A percentile compares a stretch with the other conserved stretches of the same genome.
Evolutionary conservation across 2,797 vertebrate genomes (phyloP).

Genomic region (Halcyon chelicuti): DNA sequence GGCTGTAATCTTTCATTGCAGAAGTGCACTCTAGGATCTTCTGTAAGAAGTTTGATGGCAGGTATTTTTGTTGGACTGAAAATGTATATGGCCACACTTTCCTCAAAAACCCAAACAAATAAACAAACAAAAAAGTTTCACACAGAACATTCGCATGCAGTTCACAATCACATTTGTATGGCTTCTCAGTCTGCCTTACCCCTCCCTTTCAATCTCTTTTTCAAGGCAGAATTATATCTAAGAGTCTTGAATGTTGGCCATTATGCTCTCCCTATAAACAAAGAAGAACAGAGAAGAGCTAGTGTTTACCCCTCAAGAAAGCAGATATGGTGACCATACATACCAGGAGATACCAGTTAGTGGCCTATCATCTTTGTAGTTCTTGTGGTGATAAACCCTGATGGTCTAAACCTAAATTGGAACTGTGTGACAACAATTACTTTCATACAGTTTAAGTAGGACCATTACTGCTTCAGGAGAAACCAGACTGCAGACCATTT

Average conservation of each 20-base stretch:
- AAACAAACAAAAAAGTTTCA: not conserved
- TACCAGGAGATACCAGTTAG: not conserved
- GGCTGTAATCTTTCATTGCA: not conserved
- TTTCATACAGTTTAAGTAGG: not conserved
- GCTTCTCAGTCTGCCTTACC: not conserved
- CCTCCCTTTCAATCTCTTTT: not conserved
- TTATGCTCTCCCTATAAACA: not conserved
- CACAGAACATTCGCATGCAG: not conserved
- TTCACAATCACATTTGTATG: not conserved
- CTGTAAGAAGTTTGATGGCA: not conserved
- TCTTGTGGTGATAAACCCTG: not conserved
- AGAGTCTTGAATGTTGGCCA: not conserved
- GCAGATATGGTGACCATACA: rapidly evolving
- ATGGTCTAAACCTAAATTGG: not conserved
- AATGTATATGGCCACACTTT: not conserved
- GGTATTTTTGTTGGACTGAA: not conserved
- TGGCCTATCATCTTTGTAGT: not conserved
- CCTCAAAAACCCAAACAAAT: too few species aligned
- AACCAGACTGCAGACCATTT: not conserved
- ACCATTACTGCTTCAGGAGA: not conserved
- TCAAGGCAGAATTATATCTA: not conserved
- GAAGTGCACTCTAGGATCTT: not conserved
- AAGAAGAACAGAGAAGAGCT: not conserved
- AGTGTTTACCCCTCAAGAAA: not conserved
- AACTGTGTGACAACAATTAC: not conserved